Conservation (phyloP, 2,797 vertebrate genomes). For the Miichthys miiuy region DNA sequence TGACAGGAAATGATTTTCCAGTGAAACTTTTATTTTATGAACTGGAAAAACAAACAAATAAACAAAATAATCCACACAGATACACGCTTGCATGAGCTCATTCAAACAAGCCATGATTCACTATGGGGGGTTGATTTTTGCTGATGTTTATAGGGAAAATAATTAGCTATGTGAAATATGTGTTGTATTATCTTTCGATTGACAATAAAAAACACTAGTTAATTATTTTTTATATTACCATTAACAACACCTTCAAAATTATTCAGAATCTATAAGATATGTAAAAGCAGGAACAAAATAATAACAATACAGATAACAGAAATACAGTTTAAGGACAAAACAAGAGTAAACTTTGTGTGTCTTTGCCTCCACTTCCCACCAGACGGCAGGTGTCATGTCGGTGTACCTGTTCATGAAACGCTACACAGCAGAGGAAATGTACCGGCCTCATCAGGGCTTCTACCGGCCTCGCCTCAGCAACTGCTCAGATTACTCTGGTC, state of each 20-base stretch:
- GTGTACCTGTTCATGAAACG: conserved; percentile 96
- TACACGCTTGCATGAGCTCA: not conserved
- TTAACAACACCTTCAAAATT: not conserved
- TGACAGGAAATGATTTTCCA: not conserved
- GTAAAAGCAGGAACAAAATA: not conserved
- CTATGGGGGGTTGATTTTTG: not conserved
- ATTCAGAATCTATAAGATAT: not conserved
- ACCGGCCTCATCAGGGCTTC: conserved; percentile 89
- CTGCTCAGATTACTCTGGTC: conserved; percentile 93
- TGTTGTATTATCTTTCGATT: not conserved
- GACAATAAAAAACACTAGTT: not conserved
- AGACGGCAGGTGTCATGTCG: conserved; percentile 93
- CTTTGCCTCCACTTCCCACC: conserved; percentile 8
- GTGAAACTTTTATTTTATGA: too few relatives aligned
- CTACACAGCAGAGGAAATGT: conserved; percentile 92
- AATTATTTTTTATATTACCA: not conserved
- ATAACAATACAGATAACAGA: not conserved
- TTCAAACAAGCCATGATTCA: conserved; percentile 1
- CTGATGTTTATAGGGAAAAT: not conserved
- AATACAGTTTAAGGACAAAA: not conserved
- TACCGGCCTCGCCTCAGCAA: conserved; percentile 93
- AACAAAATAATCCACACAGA: not conserved
- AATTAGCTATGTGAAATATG: not conserved
- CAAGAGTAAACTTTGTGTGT: not conserved
- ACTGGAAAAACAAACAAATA: too few relatives aligned